Base-by-base conservation (phyloP, 2,888 invertebrate species). In the Helicoverpa assulta region DNA sequence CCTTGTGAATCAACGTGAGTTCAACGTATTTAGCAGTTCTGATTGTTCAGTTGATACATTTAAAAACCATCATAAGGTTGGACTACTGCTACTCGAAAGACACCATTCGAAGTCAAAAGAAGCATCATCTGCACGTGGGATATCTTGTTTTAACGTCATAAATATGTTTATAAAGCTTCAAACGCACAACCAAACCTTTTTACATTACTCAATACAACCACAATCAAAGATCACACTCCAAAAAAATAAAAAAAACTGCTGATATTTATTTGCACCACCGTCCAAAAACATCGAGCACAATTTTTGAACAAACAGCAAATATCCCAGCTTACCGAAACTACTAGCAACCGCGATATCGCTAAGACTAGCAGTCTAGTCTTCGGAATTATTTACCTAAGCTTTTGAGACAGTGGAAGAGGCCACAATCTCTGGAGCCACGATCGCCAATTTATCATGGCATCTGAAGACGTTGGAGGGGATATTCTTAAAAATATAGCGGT, bases 381-480 rank as follows among this genome's bases (percentile, higher is more conserved):
- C 72, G 77, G 86, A 89, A 89, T 90, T 91, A 91, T 91, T 92
- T 89, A 86, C 88, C 86, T 86, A 90, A 90, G 88, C 88, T 90
- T 89, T 91, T 87, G 90, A 91, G 90, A 91, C 92, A 86, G 87
- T 86, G 78, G 83, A 81, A 88, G 88, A 87, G 89, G 88, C 88
- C 85, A 86, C 88, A 89, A 84, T 85, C 83, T 85, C 78, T 73
- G 81, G 43, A 63, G 51, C 62, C 52, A 33, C 85, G 85, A 89
- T 89, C 84, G 86, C 83, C 89, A 90, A 91, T 91, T 90, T 92
- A 90, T 91, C 89, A 88, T 88, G 86, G 85, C 86, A 83, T 88
- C 86, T 76, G 80, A 83, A 83, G 77, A 67, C 73, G 69, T 70
- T 64, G 21, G 67, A 79, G 78, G 76, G 80, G 40, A 63, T 84